Evolutionary conservation across 2,113 vertebrate species (phyloP).

Genomic region (Delphinus delphis): DNA sequence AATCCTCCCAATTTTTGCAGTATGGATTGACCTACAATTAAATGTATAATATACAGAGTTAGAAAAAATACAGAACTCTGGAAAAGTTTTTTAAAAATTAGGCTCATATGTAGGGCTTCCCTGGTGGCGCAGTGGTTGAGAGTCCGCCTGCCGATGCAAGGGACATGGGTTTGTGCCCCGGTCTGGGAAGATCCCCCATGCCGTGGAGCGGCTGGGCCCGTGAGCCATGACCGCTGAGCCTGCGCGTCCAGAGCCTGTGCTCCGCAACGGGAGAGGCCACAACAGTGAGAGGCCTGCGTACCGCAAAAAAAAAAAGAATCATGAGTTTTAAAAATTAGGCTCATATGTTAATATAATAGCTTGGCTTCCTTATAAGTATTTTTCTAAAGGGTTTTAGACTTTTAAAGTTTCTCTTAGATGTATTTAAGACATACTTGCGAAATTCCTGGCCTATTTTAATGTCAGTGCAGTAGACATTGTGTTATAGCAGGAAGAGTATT

Average conservation of each 20-base stretch:
- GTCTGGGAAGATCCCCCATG: too few species aligned
- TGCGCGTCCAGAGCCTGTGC: too few species aligned
- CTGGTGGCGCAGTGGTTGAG: too few species aligned
- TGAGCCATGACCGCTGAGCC: too few species aligned
- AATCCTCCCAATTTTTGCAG: not conserved
- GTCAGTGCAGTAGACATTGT: not conserved
- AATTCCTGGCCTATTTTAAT: not conserved
- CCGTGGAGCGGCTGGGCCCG: too few species aligned
- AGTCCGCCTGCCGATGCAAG: too few species aligned
- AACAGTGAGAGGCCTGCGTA: too few species aligned
- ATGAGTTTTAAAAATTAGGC: not conserved
- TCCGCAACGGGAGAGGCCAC: too few species aligned
- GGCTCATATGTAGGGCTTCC: not conserved
- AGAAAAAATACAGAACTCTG: not conserved
- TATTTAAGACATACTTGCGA: not conserved
- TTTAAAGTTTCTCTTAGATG: not conserved
- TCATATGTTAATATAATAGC: not conserved
- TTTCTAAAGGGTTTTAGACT: not conserved
- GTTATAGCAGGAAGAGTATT: not conserved
- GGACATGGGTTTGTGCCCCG: too few species aligned
- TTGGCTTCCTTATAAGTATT: constrained; percentile 10
- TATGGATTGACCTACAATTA: not conserved
- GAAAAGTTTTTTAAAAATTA: not conserved
- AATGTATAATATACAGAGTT: not conserved
- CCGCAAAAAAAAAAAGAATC: too few species aligned